These are phyloP conservation scores for Drosophila nebulosa DNA, from an alignment of 1,140 invertebrate genomes.

Conservation along the genomic window DNA sequence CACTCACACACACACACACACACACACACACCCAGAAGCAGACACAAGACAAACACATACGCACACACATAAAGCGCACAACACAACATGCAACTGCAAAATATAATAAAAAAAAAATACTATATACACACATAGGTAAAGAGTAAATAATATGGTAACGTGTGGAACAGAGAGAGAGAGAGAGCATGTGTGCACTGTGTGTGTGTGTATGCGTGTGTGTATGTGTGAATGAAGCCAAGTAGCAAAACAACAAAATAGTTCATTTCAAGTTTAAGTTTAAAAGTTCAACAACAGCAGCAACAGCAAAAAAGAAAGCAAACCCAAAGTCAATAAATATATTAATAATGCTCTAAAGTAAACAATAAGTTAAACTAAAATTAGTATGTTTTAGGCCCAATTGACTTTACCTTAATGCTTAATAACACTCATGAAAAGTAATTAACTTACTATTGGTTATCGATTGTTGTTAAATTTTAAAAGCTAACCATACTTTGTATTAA, in stretches of 20 bases:
- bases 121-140: conserved; percentile 22
- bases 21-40: conserved; percentile 8
- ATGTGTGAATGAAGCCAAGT: neutral
- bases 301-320: neutral
- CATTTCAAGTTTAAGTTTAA: neutral
- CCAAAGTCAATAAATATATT: neutral
- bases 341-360: neutral
- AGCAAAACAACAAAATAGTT: neutral
- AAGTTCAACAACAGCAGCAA: neutral
- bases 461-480: no score
- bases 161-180: neutral
- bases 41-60: conserved; percentile 18
- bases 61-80: conserved; percentile 1
- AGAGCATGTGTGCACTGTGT: neutral
- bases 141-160: conserved; percentile 17
- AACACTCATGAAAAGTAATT: no score
- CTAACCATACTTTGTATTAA: no score
- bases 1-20: neutral
- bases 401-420: no score
- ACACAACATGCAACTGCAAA: conserved; percentile 23
- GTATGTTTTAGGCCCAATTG: no score
- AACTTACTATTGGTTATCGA: no score
- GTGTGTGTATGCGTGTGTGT: neutral
- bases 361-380: neutral
- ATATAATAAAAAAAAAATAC: conserved; percentile 18